Conservation (phyloP, 2,797 vertebrate genomes). For the Phalanger gymnotis region DNA sequence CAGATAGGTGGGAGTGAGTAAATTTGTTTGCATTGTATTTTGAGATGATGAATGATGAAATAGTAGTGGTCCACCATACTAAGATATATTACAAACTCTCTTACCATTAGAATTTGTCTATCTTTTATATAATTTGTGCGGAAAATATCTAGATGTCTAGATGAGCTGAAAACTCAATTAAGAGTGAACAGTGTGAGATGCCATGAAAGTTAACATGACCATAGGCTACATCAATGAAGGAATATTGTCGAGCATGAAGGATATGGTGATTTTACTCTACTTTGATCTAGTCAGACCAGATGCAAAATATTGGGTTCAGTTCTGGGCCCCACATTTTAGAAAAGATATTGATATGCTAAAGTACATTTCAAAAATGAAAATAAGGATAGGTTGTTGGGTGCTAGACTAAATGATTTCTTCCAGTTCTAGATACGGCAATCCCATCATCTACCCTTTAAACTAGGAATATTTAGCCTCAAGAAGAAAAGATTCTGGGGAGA, state of each 20-base stretch:
- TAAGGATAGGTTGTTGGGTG: not conserved
- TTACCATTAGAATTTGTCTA: not conserved
- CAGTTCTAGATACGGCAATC: not conserved
- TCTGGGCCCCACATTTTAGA: not conserved
- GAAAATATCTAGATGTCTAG: not conserved
- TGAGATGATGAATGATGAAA: not conserved
- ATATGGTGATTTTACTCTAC: not conserved
- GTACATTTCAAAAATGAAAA: not conserved
- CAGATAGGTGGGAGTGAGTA: not conserved
- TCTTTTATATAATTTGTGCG: not conserved
- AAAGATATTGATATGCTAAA: not conserved
- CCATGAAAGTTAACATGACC: not conserved
- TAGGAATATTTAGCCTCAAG: not conserved
- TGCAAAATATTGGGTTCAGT: not conserved
- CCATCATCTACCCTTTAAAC: not conserved
- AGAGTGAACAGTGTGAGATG: not conserved
- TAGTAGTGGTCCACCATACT: accelerated
- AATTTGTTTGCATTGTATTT: not conserved
- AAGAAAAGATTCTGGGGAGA: not conserved
- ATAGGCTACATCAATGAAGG: not conserved
- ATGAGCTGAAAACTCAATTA: not conserved
- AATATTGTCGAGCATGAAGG: not conserved
- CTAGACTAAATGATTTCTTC: not conserved
- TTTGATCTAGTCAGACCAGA: not conserved
- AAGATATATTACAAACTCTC: not conserved